Percentiles rank a stretch among this genome's conserved stretches.
Evolutionary conservation across 2,113 vertebrate genomes (phyloP).

Genomic region (Genyomyrus donnyi): DNA sequence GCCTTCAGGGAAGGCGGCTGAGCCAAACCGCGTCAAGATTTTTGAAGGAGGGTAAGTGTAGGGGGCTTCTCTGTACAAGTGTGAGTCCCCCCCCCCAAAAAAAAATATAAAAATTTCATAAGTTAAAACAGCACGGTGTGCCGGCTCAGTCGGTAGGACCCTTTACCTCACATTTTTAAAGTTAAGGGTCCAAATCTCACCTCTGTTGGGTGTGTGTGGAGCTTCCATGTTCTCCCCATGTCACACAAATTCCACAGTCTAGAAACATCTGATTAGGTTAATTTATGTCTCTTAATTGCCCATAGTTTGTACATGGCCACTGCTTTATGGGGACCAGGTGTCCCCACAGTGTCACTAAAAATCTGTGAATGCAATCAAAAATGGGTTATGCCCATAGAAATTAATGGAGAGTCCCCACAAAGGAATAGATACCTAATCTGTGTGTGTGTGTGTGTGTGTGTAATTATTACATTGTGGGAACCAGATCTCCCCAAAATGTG

Average conservation of each 20-base stretch:
- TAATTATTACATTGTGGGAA: background rate
- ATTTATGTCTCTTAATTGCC: background rate
- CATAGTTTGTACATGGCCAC: background rate
- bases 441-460: background rate
- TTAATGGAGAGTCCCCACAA: background rate
- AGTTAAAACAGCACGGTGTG: background rate
- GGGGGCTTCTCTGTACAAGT: background rate
- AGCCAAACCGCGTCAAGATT: slow-evolving; percentile 92
- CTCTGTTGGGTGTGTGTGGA: background rate
- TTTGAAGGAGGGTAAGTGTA: slow-evolving; percentile 94
- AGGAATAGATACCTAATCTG: background rate
- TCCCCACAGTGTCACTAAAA: background rate
- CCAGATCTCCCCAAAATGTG: too few species aligned
- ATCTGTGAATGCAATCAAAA: background rate
- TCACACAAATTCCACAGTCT: background rate
- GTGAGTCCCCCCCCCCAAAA: background rate
- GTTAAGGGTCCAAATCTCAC: background rate
- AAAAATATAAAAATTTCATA: background rate
- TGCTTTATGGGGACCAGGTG: background rate
- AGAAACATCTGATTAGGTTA: background rate
- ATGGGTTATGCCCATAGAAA: background rate
- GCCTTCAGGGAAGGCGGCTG: slow-evolving; percentile 68
- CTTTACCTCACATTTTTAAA: background rate
- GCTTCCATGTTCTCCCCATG: background rate
- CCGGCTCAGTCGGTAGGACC: background rate